phyloP scores from a whole-genome alignment of 2,113 vertebrate species.

The Cynopterus brachyotis region DNA sequence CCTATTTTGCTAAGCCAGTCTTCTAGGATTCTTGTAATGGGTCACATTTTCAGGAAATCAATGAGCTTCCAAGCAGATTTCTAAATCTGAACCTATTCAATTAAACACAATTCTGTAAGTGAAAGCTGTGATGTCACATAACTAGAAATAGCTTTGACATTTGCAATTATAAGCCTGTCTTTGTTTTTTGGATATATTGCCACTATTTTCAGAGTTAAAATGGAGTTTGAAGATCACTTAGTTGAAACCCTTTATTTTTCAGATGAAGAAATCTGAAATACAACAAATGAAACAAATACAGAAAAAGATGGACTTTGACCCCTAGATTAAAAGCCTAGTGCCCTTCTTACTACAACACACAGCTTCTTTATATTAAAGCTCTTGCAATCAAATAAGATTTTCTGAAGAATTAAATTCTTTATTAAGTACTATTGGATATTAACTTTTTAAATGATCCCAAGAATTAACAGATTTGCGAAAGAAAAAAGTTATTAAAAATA shows the following conservation, averaged over 20 bases:
- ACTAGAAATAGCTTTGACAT: constrained; percentile 72
- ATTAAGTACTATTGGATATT: background rate
- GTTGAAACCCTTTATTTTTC: constrained; percentile 29
- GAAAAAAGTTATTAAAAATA: constrained; percentile 2
- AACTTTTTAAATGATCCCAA: background rate
- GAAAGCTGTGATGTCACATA: constrained; percentile 66
- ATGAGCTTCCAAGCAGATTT: constrained; percentile 47
- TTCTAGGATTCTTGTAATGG: constrained; percentile 58
- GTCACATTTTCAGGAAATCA: constrained; percentile 65
- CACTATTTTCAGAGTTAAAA: constrained; percentile 27
- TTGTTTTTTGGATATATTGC: constrained; percentile 34
- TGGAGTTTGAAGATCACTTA: background rate
- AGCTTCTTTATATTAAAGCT: background rate
- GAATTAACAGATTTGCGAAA: constrained; percentile 23
- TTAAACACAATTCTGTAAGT: constrained; percentile 64
- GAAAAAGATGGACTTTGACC: background rate
- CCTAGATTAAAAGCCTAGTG: background rate
- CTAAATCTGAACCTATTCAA: constrained; percentile 70
- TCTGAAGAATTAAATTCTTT: background rate
- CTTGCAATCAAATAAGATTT: background rate
- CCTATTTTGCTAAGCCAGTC: background rate
- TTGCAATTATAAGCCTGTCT: constrained; percentile 56
- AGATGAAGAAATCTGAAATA: constrained; percentile 20
- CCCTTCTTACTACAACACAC: background rate
- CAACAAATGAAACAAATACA: background rate